These are phyloP conservation scores for Serrognathus titanus DNA, from an alignment of 2,888 invertebrate genomes.

Conservation along the genomic window DNA sequence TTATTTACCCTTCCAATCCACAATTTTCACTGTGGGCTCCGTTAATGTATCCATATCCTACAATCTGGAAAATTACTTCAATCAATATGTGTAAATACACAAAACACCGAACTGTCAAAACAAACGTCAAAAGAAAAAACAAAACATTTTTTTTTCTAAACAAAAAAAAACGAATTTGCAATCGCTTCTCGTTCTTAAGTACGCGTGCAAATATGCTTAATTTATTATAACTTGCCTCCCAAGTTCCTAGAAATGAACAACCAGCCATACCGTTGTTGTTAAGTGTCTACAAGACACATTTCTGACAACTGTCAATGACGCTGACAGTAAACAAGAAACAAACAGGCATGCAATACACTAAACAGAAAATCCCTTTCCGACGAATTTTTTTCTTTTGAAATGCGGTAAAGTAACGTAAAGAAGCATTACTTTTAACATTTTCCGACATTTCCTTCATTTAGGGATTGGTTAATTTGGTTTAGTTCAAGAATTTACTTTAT, in stretches of 20 bases:
- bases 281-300: slow-evolving; percentile 15
- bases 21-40: slow-evolving; percentile 49
- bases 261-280: slow-evolving; percentile 42
- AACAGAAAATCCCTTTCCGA: too few relatives aligned
- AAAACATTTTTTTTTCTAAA: background rate
- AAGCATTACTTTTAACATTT: too few relatives aligned
- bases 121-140: slow-evolving; percentile 6
- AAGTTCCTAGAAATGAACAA: slow-evolving; percentile 53
- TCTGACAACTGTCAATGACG: slow-evolving; percentile 4
- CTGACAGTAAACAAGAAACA: background rate
- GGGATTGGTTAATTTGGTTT: too few relatives aligned
- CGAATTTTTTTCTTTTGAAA: too few relatives aligned
- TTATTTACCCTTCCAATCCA: slow-evolving; percentile 52
- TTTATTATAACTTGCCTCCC: slow-evolving; percentile 50
- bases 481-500: too few relatives aligned
- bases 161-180: too few relatives aligned
- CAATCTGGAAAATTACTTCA: slow-evolving; percentile 43
- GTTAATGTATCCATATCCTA: slow-evolving; percentile 48
- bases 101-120: slow-evolving; percentile 17
- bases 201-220: too few relatives aligned
- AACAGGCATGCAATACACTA: background rate
- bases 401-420: too few relatives aligned
- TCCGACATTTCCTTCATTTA: too few relatives aligned
- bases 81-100: slow-evolving; percentile 15
- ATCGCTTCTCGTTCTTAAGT: background rate